Conservation (phyloP, 2,113 vertebrate genomes). For the Falco punctatus region DNA sequence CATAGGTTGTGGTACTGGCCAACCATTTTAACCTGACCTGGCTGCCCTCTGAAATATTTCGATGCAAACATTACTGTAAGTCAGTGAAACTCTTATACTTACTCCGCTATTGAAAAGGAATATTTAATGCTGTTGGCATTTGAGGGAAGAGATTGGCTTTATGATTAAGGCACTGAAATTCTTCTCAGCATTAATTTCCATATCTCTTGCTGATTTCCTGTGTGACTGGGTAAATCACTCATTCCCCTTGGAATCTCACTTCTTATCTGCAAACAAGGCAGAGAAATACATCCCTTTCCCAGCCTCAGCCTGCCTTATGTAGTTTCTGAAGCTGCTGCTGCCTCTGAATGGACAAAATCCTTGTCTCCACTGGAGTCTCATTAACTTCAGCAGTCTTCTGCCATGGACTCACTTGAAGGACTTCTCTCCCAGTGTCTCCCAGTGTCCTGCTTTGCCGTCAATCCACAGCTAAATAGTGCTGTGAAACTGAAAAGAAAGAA, state of each 20-base stretch:
- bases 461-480: background rate
- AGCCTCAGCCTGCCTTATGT: background rate
- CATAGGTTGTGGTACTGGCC: fast-evolving
- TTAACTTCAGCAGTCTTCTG: background rate
- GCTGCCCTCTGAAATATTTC: background rate
- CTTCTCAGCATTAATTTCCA: slow-evolving; percentile 53
- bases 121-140: slow-evolving; percentile 28
- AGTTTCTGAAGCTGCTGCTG: background rate
- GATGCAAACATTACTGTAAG: background rate
- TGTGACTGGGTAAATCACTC: slow-evolving; percentile 12
- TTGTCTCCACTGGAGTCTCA: background rate
- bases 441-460: background rate
- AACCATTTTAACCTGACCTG: background rate
- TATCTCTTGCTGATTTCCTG: slow-evolving; percentile 45
- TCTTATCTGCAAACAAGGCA: background rate
- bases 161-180: slow-evolving; percentile 28
- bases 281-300: background rate
- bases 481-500: background rate
- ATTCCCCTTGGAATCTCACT: background rate
- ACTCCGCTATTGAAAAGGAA: background rate
- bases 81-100: background rate
- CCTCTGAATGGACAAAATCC: background rate
- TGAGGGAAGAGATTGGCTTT: slow-evolving; percentile 36
- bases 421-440: background rate
- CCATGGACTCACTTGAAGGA: background rate